Base-by-base conservation (phyloP, 2,113 vertebrate genomes). In the Strigops habroptila region DNA sequence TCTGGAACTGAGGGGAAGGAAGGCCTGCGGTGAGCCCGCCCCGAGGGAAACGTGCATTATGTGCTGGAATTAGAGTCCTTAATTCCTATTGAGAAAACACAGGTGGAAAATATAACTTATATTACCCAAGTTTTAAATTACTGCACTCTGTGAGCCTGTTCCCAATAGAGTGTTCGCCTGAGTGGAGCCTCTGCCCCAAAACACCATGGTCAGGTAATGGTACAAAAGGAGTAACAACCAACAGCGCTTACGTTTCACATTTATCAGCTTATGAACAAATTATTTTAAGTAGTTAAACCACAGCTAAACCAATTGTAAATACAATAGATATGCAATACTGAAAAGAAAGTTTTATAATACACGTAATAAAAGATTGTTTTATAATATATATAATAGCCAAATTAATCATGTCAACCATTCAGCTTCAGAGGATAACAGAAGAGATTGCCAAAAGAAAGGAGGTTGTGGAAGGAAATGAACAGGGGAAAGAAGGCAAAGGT, bases 381-480 rank as follows among this genome's bases (percentile, higher is more conserved):
- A n/a, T 7, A 59, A 59, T 15, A 15, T n/a, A n/a, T 23, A 23
- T 23, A 23, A 35, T 24, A 59, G 14, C 33, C 57, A 59, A n/a
- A 24, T 59, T 24, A 79, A 52, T 48, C 4, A 0, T 6, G 73
- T 52, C 24, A 25, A 15, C 53, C 62, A 9, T 0, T 3, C n/a
- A 67, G 24, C 57, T 64, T 53, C 67, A 53, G 69, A 24, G 51
- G 43, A 25, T n/a, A 71, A 41, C 18, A 31, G 59, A n/a, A 18
- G 22, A 85, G 82, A 64, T 68, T 41, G 91, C 69, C 27, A n/a
- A 35, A 64, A 49, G 68, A 48, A 88, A 67, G 46, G 63, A 39
- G 70, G 31, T 23, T 25, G 78, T 57, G 78, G 53, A 73, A 87
- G 84, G 89, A 94, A 95, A 52, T 8, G 41, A 89, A n/a, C 33